Evolutionary conservation across 2,888 invertebrate genomes (phyloP).

Genomic region (Autographa pulchrina): DNA sequence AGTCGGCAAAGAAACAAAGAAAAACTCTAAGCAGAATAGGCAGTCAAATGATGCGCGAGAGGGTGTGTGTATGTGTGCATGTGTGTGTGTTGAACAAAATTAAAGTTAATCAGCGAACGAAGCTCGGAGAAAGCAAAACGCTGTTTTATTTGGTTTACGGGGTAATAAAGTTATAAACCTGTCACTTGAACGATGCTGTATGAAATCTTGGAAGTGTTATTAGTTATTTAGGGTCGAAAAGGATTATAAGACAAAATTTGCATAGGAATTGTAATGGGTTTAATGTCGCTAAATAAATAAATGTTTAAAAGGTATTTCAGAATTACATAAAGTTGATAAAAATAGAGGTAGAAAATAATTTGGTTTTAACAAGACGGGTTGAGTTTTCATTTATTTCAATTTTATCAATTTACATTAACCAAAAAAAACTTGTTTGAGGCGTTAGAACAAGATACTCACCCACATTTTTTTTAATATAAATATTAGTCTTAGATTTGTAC

Average conservation of each 20-base stretch:
- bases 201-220: background rate
- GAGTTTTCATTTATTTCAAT: too few relatives aligned
- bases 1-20: background rate
- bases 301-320: too few relatives aligned
- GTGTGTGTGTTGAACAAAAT: constrained; percentile 36
- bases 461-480: background rate
- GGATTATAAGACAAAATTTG: background rate
- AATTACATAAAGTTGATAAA: too few relatives aligned
- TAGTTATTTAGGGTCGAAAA: background rate
- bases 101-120: constrained; percentile 42
- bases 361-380: too few relatives aligned
- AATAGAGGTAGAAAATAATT: too few relatives aligned
- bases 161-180: constrained; percentile 16
- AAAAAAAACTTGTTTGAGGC: too few relatives aligned
- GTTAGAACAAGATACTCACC: background rate
- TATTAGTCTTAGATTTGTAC: background rate
- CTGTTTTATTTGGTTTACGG: constrained; percentile 49
- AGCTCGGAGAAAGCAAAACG: constrained; percentile 46
- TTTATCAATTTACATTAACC: too few relatives aligned
- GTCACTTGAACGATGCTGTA: background rate
- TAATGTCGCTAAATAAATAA: background rate
- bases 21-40: background rate
- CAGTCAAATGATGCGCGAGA: background rate
- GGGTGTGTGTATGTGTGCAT: background rate
- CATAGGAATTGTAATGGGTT: background rate